A percentile compares a stretch with the other conserved stretches of the same genome.
Evolutionary conservation across 2,888 invertebrate genomes (phyloP).

Genomic region (Linnaemya tessellans): DNA sequence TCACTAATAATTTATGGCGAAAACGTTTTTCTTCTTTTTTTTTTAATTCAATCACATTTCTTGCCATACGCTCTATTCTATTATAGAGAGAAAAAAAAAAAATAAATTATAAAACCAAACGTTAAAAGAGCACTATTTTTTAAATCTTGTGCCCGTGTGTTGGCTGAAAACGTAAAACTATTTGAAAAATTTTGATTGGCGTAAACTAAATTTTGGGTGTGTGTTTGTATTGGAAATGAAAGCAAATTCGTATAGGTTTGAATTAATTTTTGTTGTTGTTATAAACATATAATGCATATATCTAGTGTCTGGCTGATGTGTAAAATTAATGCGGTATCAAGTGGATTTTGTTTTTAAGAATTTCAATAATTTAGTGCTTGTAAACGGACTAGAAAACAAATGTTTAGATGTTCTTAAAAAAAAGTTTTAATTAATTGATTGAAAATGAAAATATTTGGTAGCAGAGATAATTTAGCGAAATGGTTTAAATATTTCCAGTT

Average conservation of each 20-base stretch:
- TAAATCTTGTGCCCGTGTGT: slow-evolving; percentile 27
- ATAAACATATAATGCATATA: slow-evolving; percentile 10
- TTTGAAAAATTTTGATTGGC: slow-evolving; percentile 71
- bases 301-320: slow-evolving; percentile 62
- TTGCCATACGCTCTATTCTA: slow-evolving; percentile 2
- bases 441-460: slow-evolving; percentile 45
- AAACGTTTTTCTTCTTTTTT: slow-evolving; percentile 63
- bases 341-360: slow-evolving; percentile 61
- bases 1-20: slow-evolving; percentile 68
- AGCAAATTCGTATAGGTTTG: slow-evolving; percentile 19
- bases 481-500: slow-evolving; percentile 29
- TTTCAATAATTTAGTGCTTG: slow-evolving; percentile 55
- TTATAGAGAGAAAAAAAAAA: not conserved
- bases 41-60: slow-evolving; percentile 7
- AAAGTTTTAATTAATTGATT: slow-evolving; percentile 44
- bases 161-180: slow-evolving; percentile 38
- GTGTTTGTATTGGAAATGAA: slow-evolving; percentile 14
- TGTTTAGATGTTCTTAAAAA: slow-evolving; percentile 33
- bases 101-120: not conserved
- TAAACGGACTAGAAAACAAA: slow-evolving; percentile 50
- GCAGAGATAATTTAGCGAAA: not conserved
- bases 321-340: slow-evolving; percentile 66
- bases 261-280: slow-evolving; percentile 1
- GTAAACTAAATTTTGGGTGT: slow-evolving; percentile 54
- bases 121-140: not conserved